Evolutionary conservation across 2,888 invertebrate genomes (phyloP), one percentile per base, ranked within the genome.

Genomic region (Lampropteryx suffumata): DNA sequence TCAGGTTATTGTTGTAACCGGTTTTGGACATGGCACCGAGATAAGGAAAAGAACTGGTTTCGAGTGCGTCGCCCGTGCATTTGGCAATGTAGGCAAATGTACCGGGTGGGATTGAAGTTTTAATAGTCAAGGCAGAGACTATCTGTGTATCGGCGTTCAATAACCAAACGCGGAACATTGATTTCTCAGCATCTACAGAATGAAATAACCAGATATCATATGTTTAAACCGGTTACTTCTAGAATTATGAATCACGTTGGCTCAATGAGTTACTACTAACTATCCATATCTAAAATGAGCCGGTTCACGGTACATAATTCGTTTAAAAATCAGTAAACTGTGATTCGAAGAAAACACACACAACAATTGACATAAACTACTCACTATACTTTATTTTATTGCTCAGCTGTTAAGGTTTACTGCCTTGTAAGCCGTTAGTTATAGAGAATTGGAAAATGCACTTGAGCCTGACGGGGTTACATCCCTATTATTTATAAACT

Each of bases 21-120:
- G 83, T 84, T 70, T 67, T 47, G 55, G 60, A 65, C 63, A 63
- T 41, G 71, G 76, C 72, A 69, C 63, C 59, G 63, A 70, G 73
- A 78, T 76, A 74, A 73, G 62, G 61, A 55, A 64, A 59, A 60
- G 58, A 83, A 84, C 84, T 59, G 73, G 85, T 84, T 83, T 70
- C 44, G 64, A 67, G 73, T 66, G 72, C 73, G 65, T 62, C 70
- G 71, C 56, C 68, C 73, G 68, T 57, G 61, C 64, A 67, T 79
- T 79, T 77, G 75, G 73, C 74, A 78, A 73, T 68, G 67, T 72
- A 73, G 65, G 71, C 70, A 75, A 74, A 72, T 73, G 72, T 73
- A 70, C 67, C n/a, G n/a, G n/a, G n/a, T n/a, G n/a, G n/a, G n/a
- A n/a, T n/a, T 17, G 17, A 17, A 4, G 17, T 17, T 2, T 17